Evolutionary conservation across 2,888 invertebrate species (phyloP).

Genomic region (Encarsia formosa): DNA sequence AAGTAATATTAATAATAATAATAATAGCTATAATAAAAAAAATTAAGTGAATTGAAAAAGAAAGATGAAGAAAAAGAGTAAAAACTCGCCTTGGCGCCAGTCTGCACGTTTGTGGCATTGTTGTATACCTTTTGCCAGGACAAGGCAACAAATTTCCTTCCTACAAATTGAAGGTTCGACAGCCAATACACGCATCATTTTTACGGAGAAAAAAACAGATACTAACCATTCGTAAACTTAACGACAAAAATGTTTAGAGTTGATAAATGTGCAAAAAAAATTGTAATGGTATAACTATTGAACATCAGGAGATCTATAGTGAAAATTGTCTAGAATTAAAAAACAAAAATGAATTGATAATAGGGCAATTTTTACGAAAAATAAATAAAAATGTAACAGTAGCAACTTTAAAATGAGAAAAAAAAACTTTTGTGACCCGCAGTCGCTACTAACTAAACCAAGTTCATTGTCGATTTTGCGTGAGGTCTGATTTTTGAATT

Average conservation of each 20-base stretch:
- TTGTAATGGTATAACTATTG: too few relatives aligned
- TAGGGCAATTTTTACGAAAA: conserved; percentile 17
- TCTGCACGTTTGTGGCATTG: conserved; percentile 12
- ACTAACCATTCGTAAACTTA: conserved; percentile 9
- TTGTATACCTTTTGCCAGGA: conserved; percentile 13
- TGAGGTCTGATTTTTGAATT: conserved; percentile 25
- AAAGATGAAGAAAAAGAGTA: conserved; percentile 12
- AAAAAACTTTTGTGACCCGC: conserved; percentile 14
- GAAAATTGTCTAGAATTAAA: too few relatives aligned
- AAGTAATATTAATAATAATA: conserved; percentile 16
- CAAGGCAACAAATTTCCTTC: conserved; percentile 16
- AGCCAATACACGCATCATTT: conserved; percentile 18
- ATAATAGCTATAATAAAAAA: conserved; percentile 20
- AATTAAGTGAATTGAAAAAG: not conserved
- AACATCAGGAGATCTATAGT: too few relatives aligned
- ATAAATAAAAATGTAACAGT: conserved; percentile 11
- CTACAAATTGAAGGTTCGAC: conserved; percentile 12
- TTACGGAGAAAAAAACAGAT: conserved; percentile 4
- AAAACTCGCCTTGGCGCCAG: conserved; percentile 16
- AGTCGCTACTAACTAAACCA: conserved; percentile 16
- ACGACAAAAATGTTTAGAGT: too few relatives aligned
- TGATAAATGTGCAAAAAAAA: too few relatives aligned
- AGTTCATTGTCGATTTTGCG: conserved; percentile 25
- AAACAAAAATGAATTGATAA: too few relatives aligned
- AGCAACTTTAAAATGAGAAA: conserved; percentile 16